These are phyloP conservation scores for Oceanodroma leucorhoa DNA, from an alignment of 2,797 vertebrate genomes.

Conservation along the genomic window DNA sequence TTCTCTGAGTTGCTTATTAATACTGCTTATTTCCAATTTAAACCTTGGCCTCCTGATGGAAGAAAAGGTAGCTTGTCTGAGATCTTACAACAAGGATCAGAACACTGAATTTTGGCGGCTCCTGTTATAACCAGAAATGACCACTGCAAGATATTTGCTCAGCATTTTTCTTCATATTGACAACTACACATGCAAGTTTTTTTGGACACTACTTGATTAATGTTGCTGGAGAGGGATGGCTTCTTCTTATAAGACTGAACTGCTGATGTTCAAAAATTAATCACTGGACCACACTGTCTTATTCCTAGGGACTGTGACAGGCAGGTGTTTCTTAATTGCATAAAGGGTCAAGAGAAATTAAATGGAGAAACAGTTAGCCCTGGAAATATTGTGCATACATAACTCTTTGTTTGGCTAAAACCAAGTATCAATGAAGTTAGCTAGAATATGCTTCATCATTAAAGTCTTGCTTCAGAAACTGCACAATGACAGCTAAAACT, in stretches of 20 bases:
- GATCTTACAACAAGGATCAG: neutral
- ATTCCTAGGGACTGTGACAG: neutral
- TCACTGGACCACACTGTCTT: neutral
- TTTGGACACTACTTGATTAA: neutral
- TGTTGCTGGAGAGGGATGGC: neutral
- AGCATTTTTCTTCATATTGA: neutral
- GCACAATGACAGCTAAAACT: constrained; percentile 66
- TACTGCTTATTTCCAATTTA: neutral
- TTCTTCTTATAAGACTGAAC: neutral
- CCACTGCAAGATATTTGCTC: neutral
- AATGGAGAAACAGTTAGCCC: neutral
- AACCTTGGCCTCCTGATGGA: neutral
- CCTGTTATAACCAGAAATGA: neutral
- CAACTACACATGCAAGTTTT: neutral
- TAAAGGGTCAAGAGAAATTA: no score
- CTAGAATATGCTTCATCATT: constrained; percentile 63
- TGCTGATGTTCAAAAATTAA: neutral
- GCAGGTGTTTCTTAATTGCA: neutral
- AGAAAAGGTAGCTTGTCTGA: neutral
- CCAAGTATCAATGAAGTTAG: constrained; percentile 38
- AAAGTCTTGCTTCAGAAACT: constrained; percentile 65
- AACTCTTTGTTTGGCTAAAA: constrained; percentile 31
- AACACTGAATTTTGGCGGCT: neutral
- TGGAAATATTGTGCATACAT: neutral
- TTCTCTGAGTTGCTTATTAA: neutral